Percentiles rank a stretch among this genome's conserved stretches.
Conservation (phyloP, 2,113 vertebrate species). For the Ascaphus truei region DNA sequence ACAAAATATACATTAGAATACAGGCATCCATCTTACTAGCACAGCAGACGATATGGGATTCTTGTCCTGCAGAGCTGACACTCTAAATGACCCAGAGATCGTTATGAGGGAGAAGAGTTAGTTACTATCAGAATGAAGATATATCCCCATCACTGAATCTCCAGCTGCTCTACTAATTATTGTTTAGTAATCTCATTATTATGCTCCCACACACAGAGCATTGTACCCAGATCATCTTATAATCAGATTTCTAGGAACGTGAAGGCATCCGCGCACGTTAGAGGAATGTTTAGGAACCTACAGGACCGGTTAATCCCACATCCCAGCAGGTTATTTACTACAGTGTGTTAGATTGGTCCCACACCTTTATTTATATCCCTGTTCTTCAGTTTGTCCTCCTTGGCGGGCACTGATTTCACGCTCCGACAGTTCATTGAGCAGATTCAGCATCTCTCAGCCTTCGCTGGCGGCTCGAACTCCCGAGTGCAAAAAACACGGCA, state of each 20-base stretch:
- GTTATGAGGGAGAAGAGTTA: no score
- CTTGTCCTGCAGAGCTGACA: no score
- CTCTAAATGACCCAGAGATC: no score
- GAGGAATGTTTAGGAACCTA: neutral
- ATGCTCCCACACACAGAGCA: constrained; percentile 21
- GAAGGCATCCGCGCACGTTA: neutral
- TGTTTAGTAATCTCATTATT: constrained; percentile 25
- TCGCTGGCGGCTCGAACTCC: neutral
- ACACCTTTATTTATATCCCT: constrained; percentile 3
- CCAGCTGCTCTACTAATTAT: constrained; percentile 13
- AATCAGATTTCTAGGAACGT: constrained; percentile 16
- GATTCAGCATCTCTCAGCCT: neutral
- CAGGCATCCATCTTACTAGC: no score
- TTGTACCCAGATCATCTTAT: neutral
- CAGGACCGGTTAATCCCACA: neutral
- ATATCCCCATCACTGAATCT: neutral
- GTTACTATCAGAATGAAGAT: no score
- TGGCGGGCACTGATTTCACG: no score
- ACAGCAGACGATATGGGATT: no score
- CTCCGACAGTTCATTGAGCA: constrained; percentile 13
- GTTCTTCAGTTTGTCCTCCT: no score
- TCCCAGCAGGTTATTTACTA: constrained; percentile 4
- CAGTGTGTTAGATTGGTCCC: neutral
- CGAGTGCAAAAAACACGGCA: neutral
- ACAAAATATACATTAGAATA: no score